A percentile compares a stretch with the other conserved stretches of the same genome.
Conservation (phyloP, 1,140 invertebrate species). For the Doryteuthis pealeii region DNA sequence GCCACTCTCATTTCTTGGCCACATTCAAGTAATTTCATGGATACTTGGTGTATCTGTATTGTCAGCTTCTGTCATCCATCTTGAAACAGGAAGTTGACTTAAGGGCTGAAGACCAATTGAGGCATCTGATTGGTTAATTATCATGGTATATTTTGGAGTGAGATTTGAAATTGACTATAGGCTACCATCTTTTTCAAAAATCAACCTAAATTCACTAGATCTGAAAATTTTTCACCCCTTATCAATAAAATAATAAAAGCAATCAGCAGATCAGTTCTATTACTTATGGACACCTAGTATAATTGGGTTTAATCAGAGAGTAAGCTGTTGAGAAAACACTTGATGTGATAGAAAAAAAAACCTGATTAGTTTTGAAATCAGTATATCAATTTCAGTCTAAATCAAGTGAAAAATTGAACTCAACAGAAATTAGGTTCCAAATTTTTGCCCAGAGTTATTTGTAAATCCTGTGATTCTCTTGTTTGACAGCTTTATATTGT, state of each 20-base stretch:
- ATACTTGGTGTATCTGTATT: not conserved
- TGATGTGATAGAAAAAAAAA: not conserved
- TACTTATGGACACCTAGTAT: not conserved
- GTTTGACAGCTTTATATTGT: no score
- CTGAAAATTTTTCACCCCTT: not conserved
- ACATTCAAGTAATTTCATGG: not conserved
- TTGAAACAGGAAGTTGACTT: not conserved
- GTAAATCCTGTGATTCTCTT: not conserved
- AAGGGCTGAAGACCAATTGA: not conserved
- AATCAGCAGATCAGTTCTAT: no score
- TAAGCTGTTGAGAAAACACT: no score
- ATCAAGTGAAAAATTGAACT: no score
- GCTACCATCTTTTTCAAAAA: not conserved
- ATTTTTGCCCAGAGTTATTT: no score
- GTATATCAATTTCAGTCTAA: not conserved
- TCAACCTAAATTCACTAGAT: not conserved
- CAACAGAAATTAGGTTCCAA: no score
- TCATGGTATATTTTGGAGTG: not conserved
- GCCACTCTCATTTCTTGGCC: not conserved
- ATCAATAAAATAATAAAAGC: no score
- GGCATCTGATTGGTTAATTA: not conserved
- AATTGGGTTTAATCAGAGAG: not conserved
- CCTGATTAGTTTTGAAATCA: not conserved
- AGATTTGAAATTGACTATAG: not conserved
- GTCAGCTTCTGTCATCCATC: not conserved